Conservation (phyloP, 2,888 invertebrate species). For the Endotricha flammealis region DNA sequence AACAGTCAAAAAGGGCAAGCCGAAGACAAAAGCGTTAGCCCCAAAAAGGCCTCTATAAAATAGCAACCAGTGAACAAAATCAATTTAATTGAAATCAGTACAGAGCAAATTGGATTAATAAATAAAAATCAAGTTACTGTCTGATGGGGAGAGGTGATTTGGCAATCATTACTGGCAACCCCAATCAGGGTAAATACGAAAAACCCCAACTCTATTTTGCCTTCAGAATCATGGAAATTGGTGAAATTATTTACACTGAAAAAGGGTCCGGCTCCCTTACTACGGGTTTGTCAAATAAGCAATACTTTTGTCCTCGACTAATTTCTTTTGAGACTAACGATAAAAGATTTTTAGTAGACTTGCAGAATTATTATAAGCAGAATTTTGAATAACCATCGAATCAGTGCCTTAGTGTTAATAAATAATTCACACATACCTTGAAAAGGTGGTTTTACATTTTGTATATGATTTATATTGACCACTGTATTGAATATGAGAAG, state of each 20-base stretch:
- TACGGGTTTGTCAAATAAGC: background rate
- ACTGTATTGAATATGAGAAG: too few species aligned
- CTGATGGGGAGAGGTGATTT: background rate
- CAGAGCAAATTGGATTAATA: background rate
- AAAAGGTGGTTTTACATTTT: too few species aligned
- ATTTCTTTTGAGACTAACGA: background rate
- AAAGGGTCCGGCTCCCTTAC: background rate
- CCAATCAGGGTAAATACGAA: slow-evolving; percentile 10
- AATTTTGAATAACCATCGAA: too few species aligned
- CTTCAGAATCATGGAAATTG: slow-evolving; percentile 15
- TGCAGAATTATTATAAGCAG: too few species aligned
- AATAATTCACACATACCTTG: too few species aligned
- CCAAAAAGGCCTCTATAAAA: too few species aligned
- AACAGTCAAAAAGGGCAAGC: too few species aligned
- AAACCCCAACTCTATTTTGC: slow-evolving; percentile 8
- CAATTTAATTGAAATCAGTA: background rate
- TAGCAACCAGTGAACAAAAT: background rate
- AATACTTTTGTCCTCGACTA: background rate
- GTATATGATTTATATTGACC: too few species aligned
- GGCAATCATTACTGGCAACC: background rate
- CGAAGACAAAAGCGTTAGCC: too few species aligned
- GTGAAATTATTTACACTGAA: slow-evolving; percentile 12
- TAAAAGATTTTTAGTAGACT: background rate
- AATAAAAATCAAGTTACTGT: background rate
- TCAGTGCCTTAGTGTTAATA: too few species aligned